Percentiles rank a stretch among this genome's conserved stretches.
Conservation (phyloP, 1,140 invertebrate genomes). For the Drosophila orosa region DNA sequence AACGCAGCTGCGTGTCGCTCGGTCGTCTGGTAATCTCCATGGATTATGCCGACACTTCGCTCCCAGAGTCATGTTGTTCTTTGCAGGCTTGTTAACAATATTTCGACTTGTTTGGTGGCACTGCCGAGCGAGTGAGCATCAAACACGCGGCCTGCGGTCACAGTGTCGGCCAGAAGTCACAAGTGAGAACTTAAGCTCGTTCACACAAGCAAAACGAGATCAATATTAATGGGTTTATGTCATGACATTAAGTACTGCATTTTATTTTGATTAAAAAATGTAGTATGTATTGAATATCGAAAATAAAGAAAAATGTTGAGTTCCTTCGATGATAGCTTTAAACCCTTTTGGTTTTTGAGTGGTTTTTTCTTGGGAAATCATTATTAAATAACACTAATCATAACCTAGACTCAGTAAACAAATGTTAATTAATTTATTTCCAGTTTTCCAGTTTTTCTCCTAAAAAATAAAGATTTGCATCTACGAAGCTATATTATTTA, state of each 20-base stretch:
- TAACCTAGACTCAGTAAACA: too few species aligned
- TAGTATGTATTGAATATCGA: not conserved
- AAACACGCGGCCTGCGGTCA: slow-evolving; percentile 69
- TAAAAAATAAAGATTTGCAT: not conserved
- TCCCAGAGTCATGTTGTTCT: slow-evolving; percentile 73
- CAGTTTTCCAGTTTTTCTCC: not conserved
- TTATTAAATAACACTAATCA: too few species aligned
- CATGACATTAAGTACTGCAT: not conserved
- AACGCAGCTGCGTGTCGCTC: slow-evolving; percentile 58
- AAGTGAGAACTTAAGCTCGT: slow-evolving; percentile 46
- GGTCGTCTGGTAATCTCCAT: slow-evolving; percentile 72
- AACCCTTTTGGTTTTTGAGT: too few species aligned
- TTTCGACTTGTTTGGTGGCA: slow-evolving; percentile 59
- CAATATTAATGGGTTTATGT: slow-evolving; percentile 4
- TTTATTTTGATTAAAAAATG: not conserved
- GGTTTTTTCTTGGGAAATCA: too few species aligned
- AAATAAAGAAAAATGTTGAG: too few species aligned
- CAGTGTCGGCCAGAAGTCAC: slow-evolving; percentile 53
- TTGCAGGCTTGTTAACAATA: slow-evolving; percentile 80
- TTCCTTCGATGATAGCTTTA: too few species aligned
- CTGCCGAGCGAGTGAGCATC: slow-evolving; percentile 27
- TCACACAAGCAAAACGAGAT: slow-evolving; percentile 5
- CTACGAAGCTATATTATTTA: too few species aligned
- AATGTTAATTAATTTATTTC: not conserved
- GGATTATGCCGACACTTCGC: slow-evolving; percentile 75